Evolutionary conservation across 2,797 vertebrate species (phyloP), one percentile per base, ranked within the genome.

Genomic region (Novumbra hubbsi): DNA sequence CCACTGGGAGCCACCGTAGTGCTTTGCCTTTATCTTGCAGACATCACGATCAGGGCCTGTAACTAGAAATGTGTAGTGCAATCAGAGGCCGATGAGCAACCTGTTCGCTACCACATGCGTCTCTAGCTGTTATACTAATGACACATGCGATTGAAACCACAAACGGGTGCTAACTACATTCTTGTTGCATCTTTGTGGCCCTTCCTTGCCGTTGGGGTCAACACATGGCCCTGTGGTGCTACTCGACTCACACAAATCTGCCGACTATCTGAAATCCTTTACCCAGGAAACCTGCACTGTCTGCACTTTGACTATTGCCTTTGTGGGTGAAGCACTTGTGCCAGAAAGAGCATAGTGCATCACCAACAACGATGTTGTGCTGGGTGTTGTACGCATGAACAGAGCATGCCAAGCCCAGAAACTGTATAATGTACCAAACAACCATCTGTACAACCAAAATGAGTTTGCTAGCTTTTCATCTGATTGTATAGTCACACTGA

Each of bases 301-400:
- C 84, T 84, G 87, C 87, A 83, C 81, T 88, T 83, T 89, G 68
- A 83, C 76, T 38, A 50, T 83, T 80, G 87, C 83, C 85, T 89
- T 89, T 88, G 86, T 89, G 84, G 77, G 60, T 78, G 32, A 71
- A 72, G 78, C 74, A 78, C 63, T 57, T 68, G 62, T 67, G 49
- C 60, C 78, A 79, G 80, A 89, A 88, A 86, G 1, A 52, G 81
- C 86, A 85, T 82, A 88, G 80, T 63, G 69, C 70, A 74, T 80
- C 85, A 87, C 62, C 78, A 80, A 34, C 75, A 73, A 75, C 78
- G 70, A 1, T 4, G 70, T 30, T 74, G 57, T 62, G 21, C 76
- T 30, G 77, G 78, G 9, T 67, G 62, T 32, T 16, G 30, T 41
- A 60, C 30, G 52, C 15, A 3, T 27, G 48, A 52, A 30, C 24